Evolutionary conservation across 2,113 vertebrate genomes (phyloP).

Genomic region (Leptobrachium ailaonicum): DNA sequence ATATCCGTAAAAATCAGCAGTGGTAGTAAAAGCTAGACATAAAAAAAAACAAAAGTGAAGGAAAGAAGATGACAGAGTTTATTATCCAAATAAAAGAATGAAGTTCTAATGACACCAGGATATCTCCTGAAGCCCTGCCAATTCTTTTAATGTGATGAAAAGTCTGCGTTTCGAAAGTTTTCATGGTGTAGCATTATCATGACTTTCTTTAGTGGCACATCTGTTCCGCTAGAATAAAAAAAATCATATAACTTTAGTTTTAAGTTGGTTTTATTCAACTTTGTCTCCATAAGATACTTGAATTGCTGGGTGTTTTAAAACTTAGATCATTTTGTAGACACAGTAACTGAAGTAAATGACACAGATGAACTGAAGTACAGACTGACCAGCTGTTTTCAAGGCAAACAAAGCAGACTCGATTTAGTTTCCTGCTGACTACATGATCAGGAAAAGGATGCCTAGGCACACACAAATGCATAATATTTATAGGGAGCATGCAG

Average conservation of each 20-base stretch:
- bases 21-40: slow-evolving; percentile 33
- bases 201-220: slow-evolving; percentile 42
- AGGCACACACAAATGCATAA: neutral
- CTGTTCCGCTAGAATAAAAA: slow-evolving; percentile 29
- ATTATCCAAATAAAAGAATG: slow-evolving; percentile 42
- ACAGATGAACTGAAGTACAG: slow-evolving; percentile 17
- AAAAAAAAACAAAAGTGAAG: neutral
- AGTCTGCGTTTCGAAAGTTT: slow-evolving; percentile 44
- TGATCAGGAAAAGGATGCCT: neutral
- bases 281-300: neutral
- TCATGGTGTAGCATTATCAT: slow-evolving; percentile 46
- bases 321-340: slow-evolving; percentile 30
- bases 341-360: slow-evolving; percentile 13
- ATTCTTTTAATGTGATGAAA: slow-evolving; percentile 44
- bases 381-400: slow-evolving; percentile 15
- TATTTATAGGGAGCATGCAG: neutral
- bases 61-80: slow-evolving; percentile 25
- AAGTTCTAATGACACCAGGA: slow-evolving; percentile 38
- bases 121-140: slow-evolving; percentile 39
- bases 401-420: slow-evolving; percentile 15
- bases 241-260: slow-evolving; percentile 34
- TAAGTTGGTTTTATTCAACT: slow-evolving; percentile 29
- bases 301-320: slow-evolving; percentile 1
- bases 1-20: slow-evolving; percentile 32
- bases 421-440: slow-evolving; percentile 27